phyloP scores from a whole-genome alignment of 2,888 invertebrate species.

The Caenorhabditis afra region DNA sequence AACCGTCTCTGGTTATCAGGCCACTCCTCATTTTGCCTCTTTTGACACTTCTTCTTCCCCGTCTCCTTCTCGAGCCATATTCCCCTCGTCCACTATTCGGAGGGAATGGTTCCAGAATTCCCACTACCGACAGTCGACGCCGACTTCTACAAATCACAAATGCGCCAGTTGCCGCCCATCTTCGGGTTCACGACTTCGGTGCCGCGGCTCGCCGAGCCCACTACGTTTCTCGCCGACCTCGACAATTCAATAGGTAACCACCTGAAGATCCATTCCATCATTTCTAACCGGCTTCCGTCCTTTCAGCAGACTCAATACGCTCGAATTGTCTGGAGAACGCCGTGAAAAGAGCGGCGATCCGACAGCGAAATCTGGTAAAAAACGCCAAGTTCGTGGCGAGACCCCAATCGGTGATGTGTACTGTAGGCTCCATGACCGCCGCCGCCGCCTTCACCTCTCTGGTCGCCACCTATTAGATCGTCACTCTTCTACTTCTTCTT shows the following conservation, averaged over 20 bases:
- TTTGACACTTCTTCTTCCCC: slow-evolving; percentile 34
- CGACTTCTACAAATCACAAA: slow-evolving; percentile 66
- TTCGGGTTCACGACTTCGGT: slow-evolving; percentile 43
- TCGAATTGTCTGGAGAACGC: slow-evolving; percentile 44
- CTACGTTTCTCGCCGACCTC: slow-evolving; percentile 27
- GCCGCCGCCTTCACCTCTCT: slow-evolving; percentile 21
- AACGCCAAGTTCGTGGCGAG: slow-evolving; percentile 6
- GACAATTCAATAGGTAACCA: slow-evolving; percentile 57
- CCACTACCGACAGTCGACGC: slow-evolving; percentile 67
- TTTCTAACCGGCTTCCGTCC: neutral
- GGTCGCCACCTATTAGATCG: slow-evolving; percentile 25
- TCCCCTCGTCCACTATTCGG: slow-evolving; percentile 1
- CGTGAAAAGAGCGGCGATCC: slow-evolving; percentile 40
- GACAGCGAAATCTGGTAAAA: slow-evolving; percentile 29
- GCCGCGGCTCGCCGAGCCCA: slow-evolving; percentile 49
- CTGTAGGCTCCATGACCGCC: slow-evolving; percentile 32
- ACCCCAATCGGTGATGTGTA: slow-evolving; percentile 8
- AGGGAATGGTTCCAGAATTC: slow-evolving; percentile 67
- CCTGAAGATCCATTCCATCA: neutral
- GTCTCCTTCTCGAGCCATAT: neutral
- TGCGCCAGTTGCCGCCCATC: slow-evolving; percentile 60
- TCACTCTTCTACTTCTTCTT: slow-evolving; percentile 1
- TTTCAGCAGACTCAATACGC: slow-evolving; percentile 40
- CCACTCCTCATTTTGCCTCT: slow-evolving; percentile 32
- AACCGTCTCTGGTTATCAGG: slow-evolving; percentile 39